phyloP scores from a whole-genome alignment of 2,797 vertebrate genomes.

The Ispidina picta region DNA sequence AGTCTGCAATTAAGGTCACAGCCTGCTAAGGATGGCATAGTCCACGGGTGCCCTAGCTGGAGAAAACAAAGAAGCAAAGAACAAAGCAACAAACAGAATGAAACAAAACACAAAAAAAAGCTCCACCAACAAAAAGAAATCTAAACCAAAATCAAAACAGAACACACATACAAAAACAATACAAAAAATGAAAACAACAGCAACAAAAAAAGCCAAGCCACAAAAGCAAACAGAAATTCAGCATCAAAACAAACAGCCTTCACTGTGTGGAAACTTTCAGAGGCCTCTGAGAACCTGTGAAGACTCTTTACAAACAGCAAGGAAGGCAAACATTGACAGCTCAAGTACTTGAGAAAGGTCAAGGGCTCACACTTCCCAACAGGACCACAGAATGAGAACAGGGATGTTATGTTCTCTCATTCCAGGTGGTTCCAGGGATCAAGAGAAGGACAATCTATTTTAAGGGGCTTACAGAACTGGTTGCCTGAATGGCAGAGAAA shows the following conservation, averaged over 20 bases:
- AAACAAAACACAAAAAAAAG: too few relatives aligned
- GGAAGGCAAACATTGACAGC: neutral
- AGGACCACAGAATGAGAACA: neutral
- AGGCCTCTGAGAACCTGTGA: neutral
- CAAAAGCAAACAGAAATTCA: neutral
- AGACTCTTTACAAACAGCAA: neutral
- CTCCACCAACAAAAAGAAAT: too few relatives aligned
- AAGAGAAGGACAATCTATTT: constrained; percentile 57
- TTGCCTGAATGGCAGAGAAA: constrained; percentile 40
- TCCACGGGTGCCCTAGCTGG: neutral
- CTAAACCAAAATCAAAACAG: neutral
- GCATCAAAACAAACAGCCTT: neutral
- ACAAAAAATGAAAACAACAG: neutral
- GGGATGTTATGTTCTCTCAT: constrained; percentile 49
- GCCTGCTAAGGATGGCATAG: neutral
- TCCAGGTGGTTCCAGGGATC: neutral
- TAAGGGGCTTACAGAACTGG: constrained; percentile 36
- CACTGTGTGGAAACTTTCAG: neutral
- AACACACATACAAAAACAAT: neutral
- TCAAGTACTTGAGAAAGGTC: constrained; percentile 11
- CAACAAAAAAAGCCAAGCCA: neutral
- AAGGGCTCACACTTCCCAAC: neutral
- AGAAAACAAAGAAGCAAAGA: neutral
- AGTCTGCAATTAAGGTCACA: constrained; percentile 14
- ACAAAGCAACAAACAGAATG: neutral